Percentiles rank a stretch among this genome's conserved stretches.
Evolutionary conservation across 2,888 invertebrate species (phyloP).

Genomic region (Thymelicus acteon): DNA sequence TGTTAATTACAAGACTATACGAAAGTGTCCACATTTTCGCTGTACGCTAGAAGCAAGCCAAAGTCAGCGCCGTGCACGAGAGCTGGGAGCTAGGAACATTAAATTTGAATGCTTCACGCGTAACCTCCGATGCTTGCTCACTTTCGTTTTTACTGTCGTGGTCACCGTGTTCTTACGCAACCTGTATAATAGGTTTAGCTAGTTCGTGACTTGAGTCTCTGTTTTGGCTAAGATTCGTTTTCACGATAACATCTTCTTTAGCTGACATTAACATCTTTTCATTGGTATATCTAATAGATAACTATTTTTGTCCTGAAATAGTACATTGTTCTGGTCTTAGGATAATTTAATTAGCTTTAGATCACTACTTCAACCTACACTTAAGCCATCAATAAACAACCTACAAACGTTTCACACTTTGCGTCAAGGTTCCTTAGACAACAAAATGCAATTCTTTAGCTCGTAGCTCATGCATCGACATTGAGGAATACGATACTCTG

Average conservation of each 20-base stretch:
- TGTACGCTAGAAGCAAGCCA: neutral
- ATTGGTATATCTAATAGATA: neutral
- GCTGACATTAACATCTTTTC: slow-evolving; percentile 4
- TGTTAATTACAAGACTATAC: neutral
- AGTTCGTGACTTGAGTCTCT: slow-evolving; percentile 35
- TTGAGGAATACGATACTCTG: neutral
- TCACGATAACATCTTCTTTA: slow-evolving; percentile 16
- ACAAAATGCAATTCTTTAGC: neutral
- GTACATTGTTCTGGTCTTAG: neutral
- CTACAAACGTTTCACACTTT: slow-evolving; percentile 12
- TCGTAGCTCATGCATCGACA: neutral
- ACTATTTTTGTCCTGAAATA: neutral
- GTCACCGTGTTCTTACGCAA: slow-evolving; percentile 43
- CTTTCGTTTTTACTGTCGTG: slow-evolving; percentile 44
- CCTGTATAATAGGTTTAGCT: slow-evolving; percentile 34
- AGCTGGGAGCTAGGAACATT: slow-evolving; percentile 7
- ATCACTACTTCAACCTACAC: neutral
- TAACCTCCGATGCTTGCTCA: slow-evolving; percentile 34
- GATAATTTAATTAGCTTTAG: neutral
- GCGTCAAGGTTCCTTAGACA: slow-evolving; percentile 6
- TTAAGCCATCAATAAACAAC: neutral
- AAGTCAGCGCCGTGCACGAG: neutral
- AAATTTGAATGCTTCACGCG: slow-evolving; percentile 33
- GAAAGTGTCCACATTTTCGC: neutral
- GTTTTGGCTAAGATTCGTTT: slow-evolving; percentile 28